phyloP scores from a whole-genome alignment of 2,797 vertebrate genomes.

The Otolemur crassicaudatus region DNA sequence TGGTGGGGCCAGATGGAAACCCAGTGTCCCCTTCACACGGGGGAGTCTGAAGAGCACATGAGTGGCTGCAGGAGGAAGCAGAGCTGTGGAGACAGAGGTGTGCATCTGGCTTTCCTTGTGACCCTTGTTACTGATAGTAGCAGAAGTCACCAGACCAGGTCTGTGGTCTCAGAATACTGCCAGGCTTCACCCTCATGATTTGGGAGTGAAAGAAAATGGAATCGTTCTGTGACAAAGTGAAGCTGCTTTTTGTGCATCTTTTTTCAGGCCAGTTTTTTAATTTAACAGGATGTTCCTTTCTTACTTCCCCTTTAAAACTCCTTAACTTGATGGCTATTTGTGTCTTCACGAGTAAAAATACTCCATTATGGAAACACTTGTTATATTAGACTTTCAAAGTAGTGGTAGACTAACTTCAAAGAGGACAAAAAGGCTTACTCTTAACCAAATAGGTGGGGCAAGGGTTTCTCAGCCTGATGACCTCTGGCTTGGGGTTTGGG shows the following conservation, averaged over 20 bases:
- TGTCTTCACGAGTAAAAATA: background rate
- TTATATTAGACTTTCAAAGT: slow-evolving; percentile 10
- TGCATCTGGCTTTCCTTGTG: background rate
- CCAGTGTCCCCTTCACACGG: fast-evolving
- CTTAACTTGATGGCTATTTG: background rate
- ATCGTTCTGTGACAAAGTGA: background rate
- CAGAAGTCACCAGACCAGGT: background rate
- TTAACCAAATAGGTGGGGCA: background rate
- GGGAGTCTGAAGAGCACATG: background rate
- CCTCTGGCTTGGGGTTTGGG: fast-evolving
- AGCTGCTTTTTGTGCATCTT: background rate
- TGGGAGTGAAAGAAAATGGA: background rate
- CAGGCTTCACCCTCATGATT: background rate
- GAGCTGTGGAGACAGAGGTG: background rate
- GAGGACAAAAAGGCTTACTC: background rate
- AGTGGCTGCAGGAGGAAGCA: background rate
- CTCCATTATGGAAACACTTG: background rate
- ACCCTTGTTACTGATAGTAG: background rate
- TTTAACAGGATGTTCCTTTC: background rate
- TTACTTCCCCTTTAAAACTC: background rate
- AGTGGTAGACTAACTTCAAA: background rate
- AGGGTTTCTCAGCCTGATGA: background rate
- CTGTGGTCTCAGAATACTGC: background rate
- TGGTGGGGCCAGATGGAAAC: background rate
- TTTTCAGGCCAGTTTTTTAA: background rate